Conservation (phyloP, 2,888 invertebrate species). For the Zaprionus bogoriensis region DNA sequence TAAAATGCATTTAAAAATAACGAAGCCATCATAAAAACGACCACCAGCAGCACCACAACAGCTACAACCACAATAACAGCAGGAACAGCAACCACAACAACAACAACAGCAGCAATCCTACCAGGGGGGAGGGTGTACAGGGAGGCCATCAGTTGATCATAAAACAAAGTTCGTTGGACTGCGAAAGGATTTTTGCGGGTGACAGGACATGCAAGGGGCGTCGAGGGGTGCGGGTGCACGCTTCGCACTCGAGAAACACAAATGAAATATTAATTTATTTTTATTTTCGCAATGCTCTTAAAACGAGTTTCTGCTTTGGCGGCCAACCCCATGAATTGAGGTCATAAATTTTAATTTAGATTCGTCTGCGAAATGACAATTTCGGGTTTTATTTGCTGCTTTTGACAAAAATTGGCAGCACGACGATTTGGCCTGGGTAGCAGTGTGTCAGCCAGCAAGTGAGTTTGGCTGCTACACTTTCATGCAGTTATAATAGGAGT, state of each 20-base stretch:
- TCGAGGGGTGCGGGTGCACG: neutral
- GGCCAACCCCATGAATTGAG: conserved; percentile 17
- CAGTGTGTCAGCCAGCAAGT: neutral
- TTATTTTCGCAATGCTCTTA: conserved; percentile 49
- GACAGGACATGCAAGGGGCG: neutral
- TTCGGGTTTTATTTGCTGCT: conserved; percentile 19
- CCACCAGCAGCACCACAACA: conserved; percentile 4
- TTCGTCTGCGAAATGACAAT: conserved; percentile 45
- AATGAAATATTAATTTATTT: conserved; percentile 71
- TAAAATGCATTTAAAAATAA: conserved; percentile 62
- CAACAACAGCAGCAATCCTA: conserved; percentile 20
- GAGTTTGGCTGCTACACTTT: too few relatives aligned
- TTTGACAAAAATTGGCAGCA: too few relatives aligned
- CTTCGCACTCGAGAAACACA: conserved; percentile 18
- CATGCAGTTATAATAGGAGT: too few relatives aligned
- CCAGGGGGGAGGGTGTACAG: neutral
- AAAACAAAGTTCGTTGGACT: conserved; percentile 55
- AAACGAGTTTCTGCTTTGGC: conserved; percentile 41
- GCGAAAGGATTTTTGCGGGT: conserved; percentile 29
- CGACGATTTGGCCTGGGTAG: neutral
- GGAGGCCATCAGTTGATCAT: conserved; percentile 36
- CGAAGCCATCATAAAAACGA: conserved; percentile 36
- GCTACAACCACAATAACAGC: neutral
- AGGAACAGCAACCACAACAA: conserved; percentile 25
- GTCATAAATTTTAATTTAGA: conserved; percentile 65